Conservation (phyloP, 2,113 vertebrate genomes). For the Pandion haliaetus region DNA sequence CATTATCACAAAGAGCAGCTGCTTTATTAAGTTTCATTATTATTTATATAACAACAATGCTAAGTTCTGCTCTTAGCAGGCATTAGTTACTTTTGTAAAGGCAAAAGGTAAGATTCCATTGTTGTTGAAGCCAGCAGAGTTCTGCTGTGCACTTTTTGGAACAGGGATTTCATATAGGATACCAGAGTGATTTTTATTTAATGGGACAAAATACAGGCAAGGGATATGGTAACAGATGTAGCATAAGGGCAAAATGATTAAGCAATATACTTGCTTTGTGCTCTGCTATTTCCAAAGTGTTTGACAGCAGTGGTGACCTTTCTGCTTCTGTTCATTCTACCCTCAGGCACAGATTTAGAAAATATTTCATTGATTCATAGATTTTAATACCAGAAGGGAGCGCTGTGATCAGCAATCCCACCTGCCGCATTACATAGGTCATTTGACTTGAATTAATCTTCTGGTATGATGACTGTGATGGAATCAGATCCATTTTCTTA, state of each 20-base stretch:
- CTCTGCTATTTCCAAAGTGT: neutral
- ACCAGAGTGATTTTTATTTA: neutral
- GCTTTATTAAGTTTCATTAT: neutral
- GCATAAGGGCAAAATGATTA: neutral
- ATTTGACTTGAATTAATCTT: neutral
- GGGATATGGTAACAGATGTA: neutral
- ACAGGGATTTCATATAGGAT: neutral
- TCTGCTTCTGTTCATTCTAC: neutral
- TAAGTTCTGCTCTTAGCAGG: neutral
- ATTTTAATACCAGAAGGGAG: neutral
- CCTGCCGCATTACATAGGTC: neutral
- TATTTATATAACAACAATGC: neutral
- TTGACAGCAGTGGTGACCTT: slow-evolving; percentile 44
- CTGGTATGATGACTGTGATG: neutral
- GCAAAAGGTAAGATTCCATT: neutral
- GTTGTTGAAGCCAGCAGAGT: neutral
- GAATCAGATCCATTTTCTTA: neutral
- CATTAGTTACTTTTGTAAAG: neutral
- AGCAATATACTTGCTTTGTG: neutral
- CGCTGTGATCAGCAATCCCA: neutral
- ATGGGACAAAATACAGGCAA: neutral
- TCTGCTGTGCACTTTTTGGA: neutral
- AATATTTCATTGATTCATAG: neutral
- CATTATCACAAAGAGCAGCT: neutral
- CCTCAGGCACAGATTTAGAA: neutral